Evolutionary conservation across 2,888 invertebrate species (phyloP).

Genomic region (Nomada ferruginata): DNA sequence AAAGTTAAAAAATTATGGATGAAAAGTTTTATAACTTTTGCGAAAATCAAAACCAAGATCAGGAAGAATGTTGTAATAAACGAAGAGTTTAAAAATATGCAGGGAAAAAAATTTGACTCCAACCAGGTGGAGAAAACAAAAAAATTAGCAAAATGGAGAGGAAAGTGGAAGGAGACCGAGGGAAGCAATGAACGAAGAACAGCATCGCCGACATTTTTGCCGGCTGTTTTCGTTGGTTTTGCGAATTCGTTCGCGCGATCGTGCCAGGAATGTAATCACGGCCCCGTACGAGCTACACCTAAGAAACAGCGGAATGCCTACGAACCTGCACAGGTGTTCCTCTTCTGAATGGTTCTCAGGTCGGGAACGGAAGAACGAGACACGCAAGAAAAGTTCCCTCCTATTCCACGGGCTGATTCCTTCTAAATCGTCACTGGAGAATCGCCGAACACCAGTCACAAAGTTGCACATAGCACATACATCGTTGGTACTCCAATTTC

Average conservation of each 20-base stretch:
- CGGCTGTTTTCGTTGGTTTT: conserved; percentile 78
- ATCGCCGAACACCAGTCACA: conserved; percentile 17
- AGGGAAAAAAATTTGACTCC: not conserved
- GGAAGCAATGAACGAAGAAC: conserved; percentile 32
- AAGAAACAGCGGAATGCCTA: conserved; percentile 55
- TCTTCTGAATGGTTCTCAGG: conserved; percentile 61
- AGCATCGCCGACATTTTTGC: conserved; percentile 71
- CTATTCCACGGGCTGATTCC: conserved; percentile 6
- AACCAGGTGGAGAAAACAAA: not conserved
- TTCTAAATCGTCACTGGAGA: not conserved
- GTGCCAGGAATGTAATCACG: conserved; percentile 77
- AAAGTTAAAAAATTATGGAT: not conserved
- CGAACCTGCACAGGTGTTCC: conserved; percentile 59
- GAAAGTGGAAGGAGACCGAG: conserved; percentile 12
- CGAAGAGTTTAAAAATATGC: not conserved
- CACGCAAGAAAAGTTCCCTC: conserved; percentile 56
- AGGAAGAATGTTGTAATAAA: too few relatives aligned
- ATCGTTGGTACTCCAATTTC: not conserved
- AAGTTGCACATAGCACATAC: conserved; percentile 14
- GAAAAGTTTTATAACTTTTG: not conserved
- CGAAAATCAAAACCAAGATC: not conserved
- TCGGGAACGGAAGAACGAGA: conserved; percentile 53
- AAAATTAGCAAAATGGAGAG: conserved; percentile 5
- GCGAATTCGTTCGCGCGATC: conserved; percentile 77
- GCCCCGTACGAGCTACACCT: conserved; percentile 45